Base-by-base conservation (phyloP, 2,888 invertebrate genomes). In the Oxystoma pomonae region DNA sequence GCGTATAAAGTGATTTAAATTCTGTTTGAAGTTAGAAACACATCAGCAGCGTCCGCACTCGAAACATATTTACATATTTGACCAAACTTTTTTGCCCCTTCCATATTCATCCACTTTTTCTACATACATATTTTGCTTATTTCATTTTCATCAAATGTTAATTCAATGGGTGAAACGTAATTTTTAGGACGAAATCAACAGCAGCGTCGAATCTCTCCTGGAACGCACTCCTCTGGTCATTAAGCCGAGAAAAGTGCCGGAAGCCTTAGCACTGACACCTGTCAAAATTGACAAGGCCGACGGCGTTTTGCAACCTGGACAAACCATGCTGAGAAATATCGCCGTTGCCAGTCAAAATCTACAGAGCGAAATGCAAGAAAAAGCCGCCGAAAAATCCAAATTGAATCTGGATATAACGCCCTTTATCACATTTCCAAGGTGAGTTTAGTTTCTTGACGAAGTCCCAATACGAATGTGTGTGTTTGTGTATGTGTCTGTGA, bases 201-300 rank as follows among this genome's bases (percentile, higher is more conserved):
- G 85, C 60, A 89, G 90, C 80, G 90, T 95, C 12, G 82, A 87
- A 66, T 84, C 85, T 57, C 89, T 92, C 0, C 80, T 94, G 53
- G 84, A 85, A 20, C 85, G 88, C 68, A 91, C 91, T 0, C 96
- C 96, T 0, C 80, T 94, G 1, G 85, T 86, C 66, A 83, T 90
- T 65, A 83, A 86, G 70, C 85, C 86, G 1, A 83, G 85, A 64
- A 87, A 88, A 80, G 84, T 86, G 12, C 88, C 89, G 55, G 81
- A 85, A 56, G 67, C 71, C 72, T 79, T 88, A 1, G 84, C 35
- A 35, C 12, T 35, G 35, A 12, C 3, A 35, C 12, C 84, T 19
- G 20, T 55, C 57, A 64, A 62, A 18, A 16, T 22, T 63, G 5
- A 60, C 9, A 59, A 56, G 59, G 3, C 57, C 62, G 60, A 68